Base-by-base conservation (phyloP, 2,113 vertebrate species). In the Petaurus breviceps region DNA sequence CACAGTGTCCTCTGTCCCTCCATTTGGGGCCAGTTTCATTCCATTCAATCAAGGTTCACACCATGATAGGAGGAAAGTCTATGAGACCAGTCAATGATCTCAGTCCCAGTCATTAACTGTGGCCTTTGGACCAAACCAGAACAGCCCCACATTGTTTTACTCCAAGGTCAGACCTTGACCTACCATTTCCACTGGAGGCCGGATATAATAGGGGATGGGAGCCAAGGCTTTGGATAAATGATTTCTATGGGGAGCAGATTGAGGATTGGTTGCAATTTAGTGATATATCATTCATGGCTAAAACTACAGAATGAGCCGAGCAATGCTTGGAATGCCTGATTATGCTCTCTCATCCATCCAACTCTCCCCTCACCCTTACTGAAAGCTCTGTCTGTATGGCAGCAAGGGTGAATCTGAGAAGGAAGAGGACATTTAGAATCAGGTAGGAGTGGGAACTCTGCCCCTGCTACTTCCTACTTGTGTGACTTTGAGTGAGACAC, bases 381-480 rank as follows among this genome's bases (percentile, higher is more conserved):
- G 37, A 6, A 22, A 84, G 6, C 2, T 77, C 37, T 77, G 61
- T 14, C 37, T 84, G 37, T 84, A 2, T 19, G 43, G n/a, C 68
- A 43, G 19, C n/a, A 43, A 43, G n/a, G 68, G 43, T 1, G 1
- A 68, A 37, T 37, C 28, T 37, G 57, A 68, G 57, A 37, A 8
- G 28, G n/a, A 43, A 84, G 8, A 7, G 43, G 68, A 43, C 26
- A 8, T 43, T n/a, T 84, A 22, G 61, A 95, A 90, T 92, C 28
- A 91, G 90, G 93, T 50, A 46, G 93, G 46, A 93, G 10, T 92
- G 89, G 95, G 94, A 61, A 91, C 24, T n/a, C 53, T 91, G 37
- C 28, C 68, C 47, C 9, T 51, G 52, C 51, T 43, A 46, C 47
- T 91, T 49, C 26, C 50, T 51, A 43, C 46, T 93, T 89, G 61